Evolutionary conservation across 64 coral and sea anemone species (phyloP).

Genomic region (Montipora efflorescens): DNA sequence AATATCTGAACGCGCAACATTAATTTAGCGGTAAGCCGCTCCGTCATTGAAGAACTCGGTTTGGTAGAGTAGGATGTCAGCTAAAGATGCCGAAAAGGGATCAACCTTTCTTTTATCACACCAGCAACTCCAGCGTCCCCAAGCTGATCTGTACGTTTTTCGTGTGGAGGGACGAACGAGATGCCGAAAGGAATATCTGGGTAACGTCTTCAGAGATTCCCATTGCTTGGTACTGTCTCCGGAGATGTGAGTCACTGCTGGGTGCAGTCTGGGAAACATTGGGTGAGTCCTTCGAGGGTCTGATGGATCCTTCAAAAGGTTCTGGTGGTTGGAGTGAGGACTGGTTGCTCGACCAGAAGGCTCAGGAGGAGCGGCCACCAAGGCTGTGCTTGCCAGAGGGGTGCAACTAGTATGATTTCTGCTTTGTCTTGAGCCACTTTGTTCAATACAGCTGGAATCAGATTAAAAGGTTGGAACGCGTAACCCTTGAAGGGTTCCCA

Average conservation of each 20-base stretch:
- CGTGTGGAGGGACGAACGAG: constrained; percentile 30
- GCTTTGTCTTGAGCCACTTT: constrained; percentile 15
- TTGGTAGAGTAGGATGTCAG: too few species aligned
- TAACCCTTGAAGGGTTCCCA: constrained; percentile 40
- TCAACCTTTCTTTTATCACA: neutral
- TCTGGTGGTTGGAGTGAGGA: neutral
- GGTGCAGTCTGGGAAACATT: neutral
- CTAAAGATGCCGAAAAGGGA: too few species aligned
- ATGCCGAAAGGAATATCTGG: neutral
- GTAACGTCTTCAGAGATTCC: too few species aligned
- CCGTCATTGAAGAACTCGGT: too few species aligned
- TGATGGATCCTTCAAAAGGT: neutral
- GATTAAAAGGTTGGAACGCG: constrained; percentile 22
- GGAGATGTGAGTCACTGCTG: constrained; percentile 20
- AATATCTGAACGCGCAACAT: too few species aligned
- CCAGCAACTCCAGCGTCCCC: constrained; percentile 3
- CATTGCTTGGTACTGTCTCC: neutral
- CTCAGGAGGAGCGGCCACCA: constrained; percentile 2
- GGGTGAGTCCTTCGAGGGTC: neutral
- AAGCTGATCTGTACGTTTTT: constrained; percentile 30
- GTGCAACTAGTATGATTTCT: neutral
- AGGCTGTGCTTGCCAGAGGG: neutral
- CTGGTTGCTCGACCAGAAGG: neutral
- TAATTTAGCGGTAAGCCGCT: too few species aligned
- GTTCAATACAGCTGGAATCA: neutral